Conservation (phyloP, 2,888 invertebrate genomes). For the Amphimallon solstitiale region DNA sequence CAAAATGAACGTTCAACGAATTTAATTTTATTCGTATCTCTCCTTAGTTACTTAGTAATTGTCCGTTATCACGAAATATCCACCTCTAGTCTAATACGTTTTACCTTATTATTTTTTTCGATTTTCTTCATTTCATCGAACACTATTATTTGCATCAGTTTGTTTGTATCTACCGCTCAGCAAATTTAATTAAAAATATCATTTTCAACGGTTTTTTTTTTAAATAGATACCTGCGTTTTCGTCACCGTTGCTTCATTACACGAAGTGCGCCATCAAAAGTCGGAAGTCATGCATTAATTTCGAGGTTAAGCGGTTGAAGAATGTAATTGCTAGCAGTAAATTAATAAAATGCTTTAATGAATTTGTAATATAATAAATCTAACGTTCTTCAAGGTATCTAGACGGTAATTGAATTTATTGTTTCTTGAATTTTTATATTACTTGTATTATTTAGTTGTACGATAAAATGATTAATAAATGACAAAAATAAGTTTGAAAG, state of each 20-base stretch:
- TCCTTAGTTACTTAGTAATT: conserved; percentile 4
- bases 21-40: conserved; percentile 12
- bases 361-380: not conserved
- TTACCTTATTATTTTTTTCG: not conserved
- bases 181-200: not conserved
- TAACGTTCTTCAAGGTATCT: not conserved
- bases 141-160: too few relatives aligned
- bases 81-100: conserved; percentile 1
- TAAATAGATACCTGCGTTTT: not conserved
- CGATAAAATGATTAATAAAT: too few relatives aligned
- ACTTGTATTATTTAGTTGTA: too few relatives aligned
- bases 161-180: not conserved
- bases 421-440: not conserved
- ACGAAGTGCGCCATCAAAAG: not conserved
- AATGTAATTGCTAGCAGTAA: not conserved
- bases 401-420: not conserved
- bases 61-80: conserved; percentile 19
- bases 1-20: conserved; percentile 10
- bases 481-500: not conserved
- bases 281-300: conserved; percentile 19
- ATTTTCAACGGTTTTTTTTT: conserved; percentile 3
- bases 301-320: conserved; percentile 9
- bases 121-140: not conserved
- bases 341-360: conserved; percentile 2
- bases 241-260: not conserved